These are phyloP conservation scores for Dipodomys stephensi DNA, from an alignment of 2,113 vertebrate species.

Conservation along the genomic window DNA sequence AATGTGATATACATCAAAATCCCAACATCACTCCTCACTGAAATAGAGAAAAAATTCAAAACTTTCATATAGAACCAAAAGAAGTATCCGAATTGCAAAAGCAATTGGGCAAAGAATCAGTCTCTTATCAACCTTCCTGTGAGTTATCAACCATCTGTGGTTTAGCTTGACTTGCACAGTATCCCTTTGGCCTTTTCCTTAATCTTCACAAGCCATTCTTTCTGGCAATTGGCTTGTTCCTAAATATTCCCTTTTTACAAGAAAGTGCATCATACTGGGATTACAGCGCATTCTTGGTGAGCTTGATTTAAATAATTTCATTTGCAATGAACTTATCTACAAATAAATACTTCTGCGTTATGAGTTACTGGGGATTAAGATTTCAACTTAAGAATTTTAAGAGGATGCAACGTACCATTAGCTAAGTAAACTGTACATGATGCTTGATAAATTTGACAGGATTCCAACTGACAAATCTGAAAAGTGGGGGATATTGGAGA, in stretches of 20 bases:
- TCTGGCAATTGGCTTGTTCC: background rate
- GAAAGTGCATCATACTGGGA: background rate
- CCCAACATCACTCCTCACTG: too few species aligned
- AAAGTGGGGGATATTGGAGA: background rate
- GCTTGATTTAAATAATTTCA: background rate
- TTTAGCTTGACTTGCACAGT: background rate
- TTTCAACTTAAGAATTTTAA: background rate
- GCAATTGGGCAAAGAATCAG: too few species aligned
- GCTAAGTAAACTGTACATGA: background rate
- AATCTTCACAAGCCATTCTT: background rate
- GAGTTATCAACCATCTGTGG: background rate
- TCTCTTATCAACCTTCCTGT: background rate
- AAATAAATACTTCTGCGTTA: background rate
- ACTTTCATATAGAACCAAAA: too few species aligned
- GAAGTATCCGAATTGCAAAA: too few species aligned
- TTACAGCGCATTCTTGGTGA: background rate
- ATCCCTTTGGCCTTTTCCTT: background rate
- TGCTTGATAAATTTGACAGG: background rate
- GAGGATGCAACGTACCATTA: background rate
- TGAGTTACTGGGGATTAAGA: background rate
- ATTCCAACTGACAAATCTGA: background rate
- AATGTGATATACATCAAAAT: too few species aligned
- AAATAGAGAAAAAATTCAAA: too few species aligned
- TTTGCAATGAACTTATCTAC: constrained; percentile 2
- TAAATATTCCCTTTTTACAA: background rate